phyloP scores from a whole-genome alignment of 2,888 invertebrate genomes.

The Eupithecia abbreviata region DNA sequence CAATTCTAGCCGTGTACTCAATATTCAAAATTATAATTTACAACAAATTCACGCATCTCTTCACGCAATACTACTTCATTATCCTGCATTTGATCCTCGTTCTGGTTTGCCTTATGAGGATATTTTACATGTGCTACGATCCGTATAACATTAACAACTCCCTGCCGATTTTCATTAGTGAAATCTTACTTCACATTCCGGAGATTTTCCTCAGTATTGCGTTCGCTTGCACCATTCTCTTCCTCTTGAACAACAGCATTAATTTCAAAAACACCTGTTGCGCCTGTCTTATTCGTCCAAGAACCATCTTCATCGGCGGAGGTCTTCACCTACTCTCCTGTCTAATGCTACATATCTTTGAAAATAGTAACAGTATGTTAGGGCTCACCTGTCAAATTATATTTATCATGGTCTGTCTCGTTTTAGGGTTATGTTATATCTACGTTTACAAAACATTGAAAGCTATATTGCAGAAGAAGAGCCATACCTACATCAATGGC shows the following conservation, averaged over 20 bases:
- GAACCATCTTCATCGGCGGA: slow-evolving; percentile 90
- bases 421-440: slow-evolving; percentile 92
- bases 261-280: slow-evolving; percentile 89
- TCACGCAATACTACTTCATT: slow-evolving; percentile 94
- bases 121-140: slow-evolving; percentile 95
- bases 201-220: slow-evolving; percentile 95
- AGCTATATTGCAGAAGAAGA: slow-evolving; percentile 89
- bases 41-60: slow-evolving; percentile 92
- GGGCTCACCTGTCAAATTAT: slow-evolving; percentile 92
- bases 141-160: slow-evolving; percentile 94
- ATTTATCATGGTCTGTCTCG: slow-evolving; percentile 92
- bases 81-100: slow-evolving; percentile 93
- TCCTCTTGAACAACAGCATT: slow-evolving; percentile 91
- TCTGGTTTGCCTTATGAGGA: slow-evolving; percentile 90
- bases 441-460: slow-evolving; percentile 92
- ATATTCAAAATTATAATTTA: slow-evolving; percentile 93
- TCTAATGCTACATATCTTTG: slow-evolving; percentile 91
- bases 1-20: slow-evolving; percentile 92
- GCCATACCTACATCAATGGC: slow-evolving; percentile 90
- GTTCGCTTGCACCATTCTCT: slow-evolving; percentile 93
- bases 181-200: slow-evolving; percentile 92
- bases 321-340: slow-evolving; percentile 91
- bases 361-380: slow-evolving; percentile 84
- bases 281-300: slow-evolving; percentile 89
- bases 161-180: slow-evolving; percentile 90